phyloP scores from a whole-genome alignment of 2,888 invertebrate genomes.

The Chirona hameri region DNA sequence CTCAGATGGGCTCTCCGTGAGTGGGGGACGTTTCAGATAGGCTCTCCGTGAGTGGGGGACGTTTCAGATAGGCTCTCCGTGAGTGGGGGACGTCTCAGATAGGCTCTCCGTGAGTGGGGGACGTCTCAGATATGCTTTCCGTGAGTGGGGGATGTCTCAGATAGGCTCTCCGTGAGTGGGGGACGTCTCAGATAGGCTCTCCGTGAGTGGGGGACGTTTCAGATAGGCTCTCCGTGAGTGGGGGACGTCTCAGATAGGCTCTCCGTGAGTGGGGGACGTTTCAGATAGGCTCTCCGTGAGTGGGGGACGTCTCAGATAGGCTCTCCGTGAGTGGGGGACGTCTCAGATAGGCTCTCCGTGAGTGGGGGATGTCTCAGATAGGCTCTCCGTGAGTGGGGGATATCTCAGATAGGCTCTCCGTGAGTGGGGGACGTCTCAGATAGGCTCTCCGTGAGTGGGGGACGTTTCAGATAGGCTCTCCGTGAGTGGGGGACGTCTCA shows the following conservation, averaged over 20 bases:
- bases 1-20: conserved; percentile 45
- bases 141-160: conserved; percentile 60
- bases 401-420: conserved; percentile 47
- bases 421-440: conserved; percentile 56
- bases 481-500: conserved; percentile 48
- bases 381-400: too few relatives aligned
- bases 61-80: conserved; percentile 44
- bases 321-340: conserved; percentile 61
- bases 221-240: conserved; percentile 48
- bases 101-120: conserved; percentile 46
- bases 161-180: conserved; percentile 46
- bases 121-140: conserved; percentile 46
- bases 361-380: conserved; percentile 44
- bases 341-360: conserved; percentile 62
- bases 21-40: conserved; percentile 59
- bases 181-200: neutral
- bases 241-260: conserved; percentile 61
- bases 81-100: conserved; percentile 61
- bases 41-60: conserved; percentile 46
- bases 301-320: conserved; percentile 56
- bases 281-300: conserved; percentile 48
- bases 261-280: conserved; percentile 48
- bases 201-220: neutral
- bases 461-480: conserved; percentile 63
- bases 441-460: conserved; percentile 63